A percentile compares a stretch with the other conserved stretches of the same genome.
Evolutionary conservation across 1,140 invertebrate species (phyloP).

Genomic region (Asobara japonica): DNA sequence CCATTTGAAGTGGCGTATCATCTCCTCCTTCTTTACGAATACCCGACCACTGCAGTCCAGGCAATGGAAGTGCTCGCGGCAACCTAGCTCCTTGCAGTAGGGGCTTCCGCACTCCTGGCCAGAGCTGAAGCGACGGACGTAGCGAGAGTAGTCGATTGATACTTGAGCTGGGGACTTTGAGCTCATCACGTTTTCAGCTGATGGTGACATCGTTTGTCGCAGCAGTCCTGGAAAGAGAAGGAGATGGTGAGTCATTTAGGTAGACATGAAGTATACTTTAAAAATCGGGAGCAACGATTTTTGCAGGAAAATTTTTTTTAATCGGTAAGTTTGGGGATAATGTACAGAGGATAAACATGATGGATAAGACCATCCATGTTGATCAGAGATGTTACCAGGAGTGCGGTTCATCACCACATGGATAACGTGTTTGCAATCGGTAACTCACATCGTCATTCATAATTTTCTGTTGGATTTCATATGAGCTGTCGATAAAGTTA

Average conservation of each 20-base stretch:
- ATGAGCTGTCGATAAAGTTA: no score
- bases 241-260: not conserved
- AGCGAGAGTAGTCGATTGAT: constrained; percentile 76
- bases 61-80: constrained; percentile 95
- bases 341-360: no score
- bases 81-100: constrained; percentile 72
- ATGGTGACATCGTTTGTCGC: constrained; percentile 64
- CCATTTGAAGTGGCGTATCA: constrained; percentile 99
- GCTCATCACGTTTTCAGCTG: constrained; percentile 56
- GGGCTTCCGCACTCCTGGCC: constrained; percentile 75
- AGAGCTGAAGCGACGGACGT: constrained; percentile 75
- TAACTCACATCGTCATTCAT: no score
- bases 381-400: no score
- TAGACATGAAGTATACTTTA: no score
- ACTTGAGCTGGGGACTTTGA: constrained; percentile 56
- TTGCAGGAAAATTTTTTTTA: no score
- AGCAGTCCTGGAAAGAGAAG: constrained; percentile 59
- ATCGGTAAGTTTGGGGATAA: no score
- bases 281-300: no score
- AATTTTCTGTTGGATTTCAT: no score
- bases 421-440: no score
- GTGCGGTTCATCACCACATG: no score
- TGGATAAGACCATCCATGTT: no score
- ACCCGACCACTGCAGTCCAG: constrained; percentile 89
- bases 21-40: constrained; percentile 98